Evolutionary conservation across 2,797 vertebrate genomes (phyloP).

Genomic region (Acanthis flammea): DNA sequence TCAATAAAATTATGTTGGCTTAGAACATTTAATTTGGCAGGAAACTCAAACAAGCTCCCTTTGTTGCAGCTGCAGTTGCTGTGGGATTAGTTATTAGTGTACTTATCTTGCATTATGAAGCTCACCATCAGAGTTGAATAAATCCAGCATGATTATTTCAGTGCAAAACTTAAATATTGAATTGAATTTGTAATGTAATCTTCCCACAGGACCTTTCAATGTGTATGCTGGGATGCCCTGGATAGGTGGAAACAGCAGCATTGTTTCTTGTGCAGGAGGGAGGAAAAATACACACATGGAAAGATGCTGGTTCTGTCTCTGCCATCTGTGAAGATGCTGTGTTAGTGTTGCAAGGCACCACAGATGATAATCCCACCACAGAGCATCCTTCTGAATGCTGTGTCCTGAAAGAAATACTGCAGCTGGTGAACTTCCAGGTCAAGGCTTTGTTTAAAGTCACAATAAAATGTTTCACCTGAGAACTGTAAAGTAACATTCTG

Average conservation of each 20-base stretch:
- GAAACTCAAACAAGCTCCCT: neutral
- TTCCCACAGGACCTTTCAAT: neutral
- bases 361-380: neutral
- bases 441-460: neutral
- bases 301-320: neutral
- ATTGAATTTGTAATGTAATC: neutral
- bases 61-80: neutral
- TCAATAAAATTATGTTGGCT: neutral
- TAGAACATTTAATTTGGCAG: neutral
- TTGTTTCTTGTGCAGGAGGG: neutral
- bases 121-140: neutral
- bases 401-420: neutral
- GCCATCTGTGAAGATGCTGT: neutral
- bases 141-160: neutral
- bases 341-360: neutral
- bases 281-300: neutral
- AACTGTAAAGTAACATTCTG: neutral
- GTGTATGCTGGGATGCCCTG: fast-evolving
- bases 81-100: neutral
- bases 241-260: neutral
- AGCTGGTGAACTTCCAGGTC: neutral
- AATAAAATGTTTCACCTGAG: neutral
- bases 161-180: neutral
- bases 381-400: neutral
- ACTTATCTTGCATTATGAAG: neutral